Percentiles rank a stretch among this genome's conserved stretches.
Evolutionary conservation across 1,140 invertebrate genomes (phyloP).

Genomic region (Halesus radiatus): DNA sequence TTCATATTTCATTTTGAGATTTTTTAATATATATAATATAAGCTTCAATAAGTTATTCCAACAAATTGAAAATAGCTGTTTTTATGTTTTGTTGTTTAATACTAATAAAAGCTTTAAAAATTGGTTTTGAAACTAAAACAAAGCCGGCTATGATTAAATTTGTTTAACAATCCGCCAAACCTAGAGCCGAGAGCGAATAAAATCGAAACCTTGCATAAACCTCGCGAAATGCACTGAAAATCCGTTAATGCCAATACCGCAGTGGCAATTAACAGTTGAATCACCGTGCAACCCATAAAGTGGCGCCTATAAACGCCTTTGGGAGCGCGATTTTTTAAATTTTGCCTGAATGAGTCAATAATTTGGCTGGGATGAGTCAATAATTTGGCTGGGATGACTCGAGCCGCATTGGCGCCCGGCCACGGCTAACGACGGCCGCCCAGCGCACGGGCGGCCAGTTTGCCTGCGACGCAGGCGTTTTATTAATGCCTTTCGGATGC

Average conservation of each 20-base stretch:
- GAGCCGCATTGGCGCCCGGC: constrained; percentile 27
- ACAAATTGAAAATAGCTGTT: too few species aligned
- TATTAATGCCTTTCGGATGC: background rate
- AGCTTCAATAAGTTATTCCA: too few species aligned
- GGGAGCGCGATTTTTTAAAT: background rate
- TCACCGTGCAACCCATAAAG: background rate
- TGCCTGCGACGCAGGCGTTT: constrained; percentile 2
- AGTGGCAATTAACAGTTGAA: background rate
- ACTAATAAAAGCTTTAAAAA: too few species aligned
- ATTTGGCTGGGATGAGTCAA: background rate
- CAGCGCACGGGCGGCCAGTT: background rate
- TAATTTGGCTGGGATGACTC: constrained; percentile 31
- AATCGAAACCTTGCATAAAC: background rate
- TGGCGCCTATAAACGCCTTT: background rate
- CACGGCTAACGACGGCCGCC: background rate
- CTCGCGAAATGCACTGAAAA: background rate
- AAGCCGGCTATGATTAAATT: too few species aligned
- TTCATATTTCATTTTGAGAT: too few species aligned
- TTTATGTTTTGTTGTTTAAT: too few species aligned
- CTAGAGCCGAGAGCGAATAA: too few species aligned
- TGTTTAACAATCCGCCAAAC: too few species aligned
- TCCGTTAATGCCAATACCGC: background rate
- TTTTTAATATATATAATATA: too few species aligned
- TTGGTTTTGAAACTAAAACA: too few species aligned
- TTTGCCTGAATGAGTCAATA: background rate